These are phyloP conservation scores for Pogonocherus hispidulus DNA, from an alignment of 2,888 invertebrate species.

Conservation along the genomic window DNA sequence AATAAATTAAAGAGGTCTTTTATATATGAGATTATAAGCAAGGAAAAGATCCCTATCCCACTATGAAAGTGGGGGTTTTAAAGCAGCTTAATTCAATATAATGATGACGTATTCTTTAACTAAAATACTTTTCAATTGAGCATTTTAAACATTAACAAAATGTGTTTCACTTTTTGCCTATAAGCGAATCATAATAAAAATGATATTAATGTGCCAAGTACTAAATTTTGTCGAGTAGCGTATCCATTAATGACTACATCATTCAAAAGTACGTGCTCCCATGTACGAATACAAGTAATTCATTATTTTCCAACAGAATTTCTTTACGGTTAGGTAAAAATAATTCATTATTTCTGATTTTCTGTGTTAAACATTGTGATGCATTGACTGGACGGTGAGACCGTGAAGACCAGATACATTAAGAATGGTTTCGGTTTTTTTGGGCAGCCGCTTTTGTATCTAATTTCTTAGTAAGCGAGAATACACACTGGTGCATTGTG, in stretches of 20 bases:
- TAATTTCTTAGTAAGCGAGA: slow-evolving; percentile 22
- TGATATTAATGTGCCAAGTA: too few species aligned
- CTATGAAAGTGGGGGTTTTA: too few species aligned
- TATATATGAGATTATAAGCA: too few species aligned
- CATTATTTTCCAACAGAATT: slow-evolving; percentile 41
- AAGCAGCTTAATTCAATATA: too few species aligned
- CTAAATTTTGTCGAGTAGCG: neutral
- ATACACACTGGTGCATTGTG: slow-evolving; percentile 19
- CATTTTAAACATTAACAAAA: too few species aligned
- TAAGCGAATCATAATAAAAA: too few species aligned
- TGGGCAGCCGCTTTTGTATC: neutral
- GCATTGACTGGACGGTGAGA: slow-evolving; percentile 15
- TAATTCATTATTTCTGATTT: slow-evolving; percentile 26
- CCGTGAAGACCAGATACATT: slow-evolving; percentile 19
- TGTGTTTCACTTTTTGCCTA: too few species aligned
- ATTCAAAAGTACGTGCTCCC: slow-evolving; percentile 45
- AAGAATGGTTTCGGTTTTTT: slow-evolving; percentile 20
- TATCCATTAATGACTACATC: slow-evolving; percentile 29
- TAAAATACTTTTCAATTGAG: too few species aligned
- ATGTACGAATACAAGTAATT: slow-evolving; percentile 40
- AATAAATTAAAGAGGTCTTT: too few species aligned
- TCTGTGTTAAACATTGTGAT: slow-evolving; percentile 21
- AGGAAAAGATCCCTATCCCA: too few species aligned
- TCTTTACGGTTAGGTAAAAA: slow-evolving; percentile 23
- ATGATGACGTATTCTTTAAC: too few species aligned